Base-by-base conservation (phyloP, 2,888 invertebrate genomes). In the Cecidostiba fungosa region DNA sequence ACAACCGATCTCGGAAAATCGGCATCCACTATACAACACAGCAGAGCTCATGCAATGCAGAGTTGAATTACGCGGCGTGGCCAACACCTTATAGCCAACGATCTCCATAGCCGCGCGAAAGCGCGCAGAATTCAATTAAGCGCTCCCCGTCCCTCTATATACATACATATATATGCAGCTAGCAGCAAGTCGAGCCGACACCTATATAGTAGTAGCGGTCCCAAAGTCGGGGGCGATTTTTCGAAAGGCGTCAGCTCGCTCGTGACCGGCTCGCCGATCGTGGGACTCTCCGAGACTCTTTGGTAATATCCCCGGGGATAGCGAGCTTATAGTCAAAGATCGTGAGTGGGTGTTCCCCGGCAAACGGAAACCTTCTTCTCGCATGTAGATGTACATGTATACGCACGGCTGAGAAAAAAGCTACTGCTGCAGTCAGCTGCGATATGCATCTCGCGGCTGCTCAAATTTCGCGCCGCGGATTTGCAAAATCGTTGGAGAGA, bases 291-390 rank as follows among this genome's bases (percentile, higher is more conserved):
- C 39, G 26, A n/a, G n/a, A 19, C 81, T 83, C 82, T 82, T 82
- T 82, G 74, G 74, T 54, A 82, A 82, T 82, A 82, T 54, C 62
- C 83, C 70, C 50, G 36, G 50, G 76, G 59, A 70, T 72, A 36
- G 39, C 6, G 19, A 59, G 54, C 54, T 43, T 43, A 43, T 12
- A n/a, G 72, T 12, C 72, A 54, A 54, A 54, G 85, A 88, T 91
- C 91, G 90, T 91, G 91, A 91, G 90, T 91, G 89, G 90, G 90
- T 90, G 91, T 91, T 90, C 87, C 90, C 89, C 43, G n/a, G 74
- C 47, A 3, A 50, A 50, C 39, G 72, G 72, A 72, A 72, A 72
- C 72, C 72, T 72, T 72, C 72, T 72, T 72, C 72, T 72, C 72
- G 43, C 54, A 32, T 72, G n/a, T 72, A 14, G 36, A 39, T 43